phyloP scores from a whole-genome alignment of 2,113 vertebrate species.

The Collichthys lucidus region DNA sequence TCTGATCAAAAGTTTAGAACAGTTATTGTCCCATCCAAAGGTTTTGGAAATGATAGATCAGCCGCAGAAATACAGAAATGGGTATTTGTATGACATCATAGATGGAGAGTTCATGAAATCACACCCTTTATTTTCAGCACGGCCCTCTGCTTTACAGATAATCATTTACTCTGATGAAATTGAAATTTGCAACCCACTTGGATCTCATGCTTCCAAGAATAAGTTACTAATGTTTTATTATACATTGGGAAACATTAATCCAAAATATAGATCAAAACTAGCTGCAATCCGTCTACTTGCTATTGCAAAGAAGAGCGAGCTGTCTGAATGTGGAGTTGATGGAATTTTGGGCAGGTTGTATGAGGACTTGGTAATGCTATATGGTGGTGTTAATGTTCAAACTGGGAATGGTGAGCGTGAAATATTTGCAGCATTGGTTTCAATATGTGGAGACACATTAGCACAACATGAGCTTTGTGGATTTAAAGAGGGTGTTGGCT shows the following conservation, averaged over 20 bases:
- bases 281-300: conserved; percentile 16
- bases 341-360: conserved; percentile 9
- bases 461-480: too few species aligned
- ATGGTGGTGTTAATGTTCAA: neutral
- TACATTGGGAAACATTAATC: conserved; percentile 34
- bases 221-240: conserved; percentile 41
- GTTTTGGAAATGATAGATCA: conserved; percentile 3
- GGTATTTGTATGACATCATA: conserved; percentile 11
- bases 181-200: conserved; percentile 33
- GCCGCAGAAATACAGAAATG: neutral
- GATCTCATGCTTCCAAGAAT: conserved; percentile 22
- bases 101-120: conserved; percentile 29
- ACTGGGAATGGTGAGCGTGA: too few species aligned
- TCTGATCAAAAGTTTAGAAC: conserved; percentile 20
- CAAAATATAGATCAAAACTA: conserved; percentile 27
- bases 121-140: conserved; percentile 26
- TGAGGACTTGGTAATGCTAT: conserved; percentile 22
- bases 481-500: too few species aligned
- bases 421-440: too few species aligned
- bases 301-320: neutral
- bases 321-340: conserved; percentile 28
- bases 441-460: too few species aligned
- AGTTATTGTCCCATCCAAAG: conserved; percentile 15
- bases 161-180: conserved; percentile 35
- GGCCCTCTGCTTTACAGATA: conserved; percentile 31